phyloP scores from a whole-genome alignment of 2,797 vertebrate genomes.

The Dendrocincla tyrannina region DNA sequence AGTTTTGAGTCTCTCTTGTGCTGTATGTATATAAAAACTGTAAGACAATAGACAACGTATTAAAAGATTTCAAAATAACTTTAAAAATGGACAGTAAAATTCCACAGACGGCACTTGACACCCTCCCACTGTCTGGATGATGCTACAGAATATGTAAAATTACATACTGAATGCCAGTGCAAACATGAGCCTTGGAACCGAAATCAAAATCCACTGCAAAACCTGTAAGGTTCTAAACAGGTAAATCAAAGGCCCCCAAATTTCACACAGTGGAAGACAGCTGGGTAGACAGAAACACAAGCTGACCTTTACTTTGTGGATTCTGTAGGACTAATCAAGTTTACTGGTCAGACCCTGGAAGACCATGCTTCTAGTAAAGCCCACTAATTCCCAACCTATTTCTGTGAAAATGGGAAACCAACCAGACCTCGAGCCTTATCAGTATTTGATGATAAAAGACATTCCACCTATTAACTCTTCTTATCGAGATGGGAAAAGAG shows the following conservation, averaged over 20 bases:
- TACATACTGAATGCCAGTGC: background rate
- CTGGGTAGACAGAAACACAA: background rate
- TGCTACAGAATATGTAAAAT: background rate
- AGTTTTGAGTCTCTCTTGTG: background rate
- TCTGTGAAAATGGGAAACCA: background rate
- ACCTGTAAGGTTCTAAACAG: background rate
- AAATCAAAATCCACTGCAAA: background rate
- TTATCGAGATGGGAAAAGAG: background rate
- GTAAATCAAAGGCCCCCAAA: background rate
- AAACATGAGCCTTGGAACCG: background rate
- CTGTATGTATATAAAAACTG: background rate
- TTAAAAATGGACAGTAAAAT: background rate
- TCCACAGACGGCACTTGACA: background rate
- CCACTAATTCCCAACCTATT: background rate
- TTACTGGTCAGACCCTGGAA: background rate
- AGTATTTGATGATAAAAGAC: background rate
- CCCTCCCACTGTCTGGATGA: background rate
- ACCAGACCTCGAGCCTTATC: background rate
- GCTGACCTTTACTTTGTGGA: background rate
- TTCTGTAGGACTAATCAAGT: background rate
- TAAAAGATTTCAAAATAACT: background rate
- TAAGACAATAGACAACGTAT: background rate
- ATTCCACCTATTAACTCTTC: background rate
- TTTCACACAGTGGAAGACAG: background rate
- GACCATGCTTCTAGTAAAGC: background rate